Conservation (phyloP, 2,888 invertebrate genomes). For the Spilarctia lutea region DNA sequence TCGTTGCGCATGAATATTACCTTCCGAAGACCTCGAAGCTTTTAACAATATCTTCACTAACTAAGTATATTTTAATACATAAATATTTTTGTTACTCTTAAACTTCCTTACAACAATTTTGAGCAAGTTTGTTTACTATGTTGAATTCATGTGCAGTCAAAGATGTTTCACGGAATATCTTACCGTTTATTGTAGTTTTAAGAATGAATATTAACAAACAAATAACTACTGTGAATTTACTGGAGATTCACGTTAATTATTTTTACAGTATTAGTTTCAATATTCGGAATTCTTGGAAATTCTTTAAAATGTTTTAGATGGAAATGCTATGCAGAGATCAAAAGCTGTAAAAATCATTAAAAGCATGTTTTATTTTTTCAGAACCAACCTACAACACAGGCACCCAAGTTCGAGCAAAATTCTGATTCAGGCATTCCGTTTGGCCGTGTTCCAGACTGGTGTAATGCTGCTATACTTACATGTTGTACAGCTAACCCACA, state of each 20-base stretch:
- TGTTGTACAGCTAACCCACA: slow-evolving; percentile 61
- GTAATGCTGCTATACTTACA: slow-evolving; percentile 69
- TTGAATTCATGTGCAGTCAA: neutral
- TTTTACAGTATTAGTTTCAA: slow-evolving; percentile 47
- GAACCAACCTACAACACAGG: slow-evolving; percentile 42
- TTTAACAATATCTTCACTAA: neutral
- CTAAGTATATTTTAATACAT: neutral
- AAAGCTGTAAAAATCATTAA: neutral
- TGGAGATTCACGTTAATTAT: slow-evolving; percentile 27
- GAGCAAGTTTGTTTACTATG: too few species aligned
- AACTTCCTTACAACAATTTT: neutral
- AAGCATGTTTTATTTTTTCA: slow-evolving; percentile 41
- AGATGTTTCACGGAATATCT: neutral
- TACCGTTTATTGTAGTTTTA: neutral
- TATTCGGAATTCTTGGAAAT: slow-evolving; percentile 7
- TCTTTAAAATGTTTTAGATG: slow-evolving; percentile 45
- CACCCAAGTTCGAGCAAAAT: slow-evolving; percentile 38
- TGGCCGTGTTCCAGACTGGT: slow-evolving; percentile 51
- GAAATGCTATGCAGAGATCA: slow-evolving; percentile 16
- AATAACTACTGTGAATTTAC: too few species aligned
- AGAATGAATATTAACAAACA: slow-evolving; percentile 21
- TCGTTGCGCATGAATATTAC: neutral
- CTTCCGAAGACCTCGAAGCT: neutral
- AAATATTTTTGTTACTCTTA: too few species aligned
- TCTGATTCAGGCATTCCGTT: neutral